These are phyloP conservation scores for Tangara arthus DNA, from an alignment of 2,797 vertebrate species.

Conservation along the genomic window DNA sequence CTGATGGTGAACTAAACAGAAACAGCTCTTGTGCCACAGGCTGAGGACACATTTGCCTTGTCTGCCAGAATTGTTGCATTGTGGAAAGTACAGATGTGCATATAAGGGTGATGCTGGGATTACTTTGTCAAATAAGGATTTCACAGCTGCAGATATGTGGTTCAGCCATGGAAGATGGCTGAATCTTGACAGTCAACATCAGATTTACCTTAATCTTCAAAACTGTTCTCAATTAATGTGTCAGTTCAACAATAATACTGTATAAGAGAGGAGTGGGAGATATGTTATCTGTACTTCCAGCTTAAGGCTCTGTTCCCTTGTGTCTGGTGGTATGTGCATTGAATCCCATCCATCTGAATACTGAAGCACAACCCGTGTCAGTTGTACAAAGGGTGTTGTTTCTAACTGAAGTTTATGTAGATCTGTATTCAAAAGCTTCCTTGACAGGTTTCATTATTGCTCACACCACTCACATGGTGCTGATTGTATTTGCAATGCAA, in stretches of 20 bases:
- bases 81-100: background rate
- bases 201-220: background rate
- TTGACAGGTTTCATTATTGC: background rate
- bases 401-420: background rate
- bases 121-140: background rate
- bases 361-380: background rate
- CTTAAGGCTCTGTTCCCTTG: background rate
- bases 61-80: background rate
- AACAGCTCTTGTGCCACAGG: background rate
- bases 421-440: background rate
- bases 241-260: background rate
- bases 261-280: background rate
- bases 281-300: background rate
- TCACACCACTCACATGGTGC: rapidly evolving
- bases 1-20: background rate
- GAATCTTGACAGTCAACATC: background rate
- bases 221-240: background rate
- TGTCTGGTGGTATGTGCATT: background rate
- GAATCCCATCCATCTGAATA: background rate
- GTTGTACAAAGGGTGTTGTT: background rate
- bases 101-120: background rate
- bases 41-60: rapidly evolving
- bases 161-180: background rate
- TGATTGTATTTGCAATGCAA: background rate
- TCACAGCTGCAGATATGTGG: background rate